Evolutionary conservation across 2,888 invertebrate species (phyloP).

Genomic region (Stenoptilia bipunctidactyla): DNA sequence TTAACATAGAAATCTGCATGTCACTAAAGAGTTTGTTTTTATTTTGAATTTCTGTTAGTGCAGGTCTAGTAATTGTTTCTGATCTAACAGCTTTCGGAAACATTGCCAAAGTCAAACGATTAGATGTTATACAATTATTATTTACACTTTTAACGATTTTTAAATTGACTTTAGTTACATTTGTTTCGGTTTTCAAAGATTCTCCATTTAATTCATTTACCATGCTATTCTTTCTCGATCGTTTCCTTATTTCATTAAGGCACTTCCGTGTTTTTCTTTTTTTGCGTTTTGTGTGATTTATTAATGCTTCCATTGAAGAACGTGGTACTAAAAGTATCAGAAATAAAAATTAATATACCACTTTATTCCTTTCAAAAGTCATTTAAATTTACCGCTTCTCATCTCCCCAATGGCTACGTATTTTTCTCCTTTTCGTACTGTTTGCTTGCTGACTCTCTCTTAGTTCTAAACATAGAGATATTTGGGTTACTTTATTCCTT

Average conservation of each 20-base stretch:
- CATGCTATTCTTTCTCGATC: constrained; percentile 21
- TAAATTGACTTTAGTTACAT: constrained; percentile 10
- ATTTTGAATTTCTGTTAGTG: constrained; percentile 23
- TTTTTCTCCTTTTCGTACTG: too few species aligned
- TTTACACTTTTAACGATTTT: constrained; percentile 13
- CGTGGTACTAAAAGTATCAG: neutral
- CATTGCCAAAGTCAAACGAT: constrained; percentile 40
- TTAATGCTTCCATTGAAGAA: constrained; percentile 25
- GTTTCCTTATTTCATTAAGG: constrained; percentile 45
- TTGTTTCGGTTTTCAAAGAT: neutral
- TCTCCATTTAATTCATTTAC: constrained; percentile 1
- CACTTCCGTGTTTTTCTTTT: constrained; percentile 46
- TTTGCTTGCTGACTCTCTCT: too few species aligned
- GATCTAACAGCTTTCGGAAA: constrained; percentile 45
- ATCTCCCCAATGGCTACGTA: too few species aligned
- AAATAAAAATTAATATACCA: neutral
- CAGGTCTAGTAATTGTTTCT: constrained; percentile 43
- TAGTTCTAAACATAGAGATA: too few species aligned
- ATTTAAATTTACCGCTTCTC: too few species aligned
- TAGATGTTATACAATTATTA: constrained; percentile 30
- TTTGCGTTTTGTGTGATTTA: constrained; percentile 30
- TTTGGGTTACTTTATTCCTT: too few species aligned
- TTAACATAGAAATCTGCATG: neutral
- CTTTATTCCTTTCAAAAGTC: too few species aligned
- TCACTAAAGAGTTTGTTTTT: neutral